Evolutionary conservation across 2,888 invertebrate genomes (phyloP).

Genomic region (Eupsilia transversa): DNA sequence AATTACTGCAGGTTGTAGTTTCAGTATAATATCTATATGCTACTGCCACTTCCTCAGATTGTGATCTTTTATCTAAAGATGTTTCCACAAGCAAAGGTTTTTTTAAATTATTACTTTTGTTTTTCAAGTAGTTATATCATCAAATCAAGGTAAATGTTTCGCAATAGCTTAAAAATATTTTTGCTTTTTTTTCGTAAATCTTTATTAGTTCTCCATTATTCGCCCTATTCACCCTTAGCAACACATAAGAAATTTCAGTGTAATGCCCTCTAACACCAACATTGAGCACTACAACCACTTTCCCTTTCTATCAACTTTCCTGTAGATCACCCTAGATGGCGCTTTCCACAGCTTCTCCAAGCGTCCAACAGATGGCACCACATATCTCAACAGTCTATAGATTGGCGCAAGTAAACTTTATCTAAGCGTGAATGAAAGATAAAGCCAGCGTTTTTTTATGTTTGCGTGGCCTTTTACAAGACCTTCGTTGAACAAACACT

Average conservation of each 20-base stretch:
- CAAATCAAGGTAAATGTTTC: slow-evolving; percentile 28
- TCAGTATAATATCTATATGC: slow-evolving; percentile 42
- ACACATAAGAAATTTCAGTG: not conserved
- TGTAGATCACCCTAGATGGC: slow-evolving; percentile 57
- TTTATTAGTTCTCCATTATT: not conserved
- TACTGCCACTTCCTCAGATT: slow-evolving; percentile 53
- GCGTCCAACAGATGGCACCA: slow-evolving; percentile 76
- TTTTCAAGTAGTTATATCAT: slow-evolving; percentile 41
- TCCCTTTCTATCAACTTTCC: slow-evolving; percentile 36
- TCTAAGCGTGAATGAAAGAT: slow-evolving; percentile 67
- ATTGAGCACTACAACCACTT: slow-evolving; percentile 34
- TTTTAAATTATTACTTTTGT: slow-evolving; percentile 49
- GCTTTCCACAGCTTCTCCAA: not conserved
- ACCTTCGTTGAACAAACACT: slow-evolving; percentile 79
- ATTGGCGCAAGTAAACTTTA: slow-evolving; percentile 41
- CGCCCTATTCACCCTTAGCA: not conserved
- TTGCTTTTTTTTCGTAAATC: not conserved
- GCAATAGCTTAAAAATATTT: not conserved
- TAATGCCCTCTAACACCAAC: slow-evolving; percentile 70
- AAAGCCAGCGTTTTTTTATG: slow-evolving; percentile 63
- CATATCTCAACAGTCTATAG: slow-evolving; percentile 35
- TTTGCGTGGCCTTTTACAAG: slow-evolving; percentile 74
- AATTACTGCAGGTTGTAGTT: slow-evolving; percentile 44
- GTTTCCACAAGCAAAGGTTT: slow-evolving; percentile 39
- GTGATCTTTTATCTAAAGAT: slow-evolving; percentile 49